phyloP scores from a whole-genome alignment of 2,797 vertebrate genomes.

The Phylloscopus collybita region DNA sequence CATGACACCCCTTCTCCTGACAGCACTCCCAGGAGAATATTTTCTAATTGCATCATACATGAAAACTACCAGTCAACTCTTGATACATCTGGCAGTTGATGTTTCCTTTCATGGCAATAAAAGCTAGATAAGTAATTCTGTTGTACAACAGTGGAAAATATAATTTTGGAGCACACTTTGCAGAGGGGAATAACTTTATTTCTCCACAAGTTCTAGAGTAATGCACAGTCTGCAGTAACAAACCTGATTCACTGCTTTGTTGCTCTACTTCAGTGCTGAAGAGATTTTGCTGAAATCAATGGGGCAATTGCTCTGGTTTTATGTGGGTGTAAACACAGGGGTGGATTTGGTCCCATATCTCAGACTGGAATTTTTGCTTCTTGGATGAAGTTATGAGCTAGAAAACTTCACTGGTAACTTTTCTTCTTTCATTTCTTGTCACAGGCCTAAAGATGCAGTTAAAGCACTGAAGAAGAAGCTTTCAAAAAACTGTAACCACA shows the following conservation, averaged over 20 bases:
- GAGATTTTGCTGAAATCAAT: background rate
- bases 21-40: background rate
- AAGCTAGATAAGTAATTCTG: background rate
- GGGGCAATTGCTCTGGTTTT: slow-evolving; percentile 9
- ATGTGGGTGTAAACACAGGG: slow-evolving; percentile 26
- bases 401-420: background rate
- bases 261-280: background rate
- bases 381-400: background rate
- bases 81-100: background rate
- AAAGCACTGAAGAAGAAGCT: slow-evolving; percentile 82
- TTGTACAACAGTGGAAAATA: background rate
- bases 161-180: background rate
- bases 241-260: background rate
- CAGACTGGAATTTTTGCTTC: background rate
- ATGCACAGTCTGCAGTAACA: background rate
- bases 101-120: background rate
- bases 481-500: slow-evolving; percentile 82
- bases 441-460: slow-evolving; percentile 80
- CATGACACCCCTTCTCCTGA: slow-evolving; percentile 27
- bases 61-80: background rate
- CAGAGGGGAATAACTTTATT: background rate
- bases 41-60: background rate
- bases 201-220: background rate
- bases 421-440: background rate
- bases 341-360: background rate